Base-by-base conservation (phyloP, 2,888 invertebrate species). In the Neuroscelio doddi region DNA sequence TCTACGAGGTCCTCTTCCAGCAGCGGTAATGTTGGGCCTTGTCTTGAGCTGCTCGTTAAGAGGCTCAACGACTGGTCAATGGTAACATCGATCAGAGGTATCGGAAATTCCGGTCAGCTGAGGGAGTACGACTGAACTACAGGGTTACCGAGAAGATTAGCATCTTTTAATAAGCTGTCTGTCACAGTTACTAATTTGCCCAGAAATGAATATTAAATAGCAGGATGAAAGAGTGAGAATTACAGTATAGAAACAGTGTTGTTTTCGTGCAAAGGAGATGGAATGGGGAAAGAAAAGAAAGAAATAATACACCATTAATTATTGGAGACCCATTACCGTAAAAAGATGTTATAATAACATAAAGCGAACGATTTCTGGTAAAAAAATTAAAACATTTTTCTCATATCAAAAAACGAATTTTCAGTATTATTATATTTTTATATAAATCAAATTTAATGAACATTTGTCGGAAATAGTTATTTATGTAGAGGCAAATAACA, bases 81-180 rank as follows among this genome's bases (percentile, higher is more conserved):
- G n/a, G 62, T 64, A 32, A 70, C 58, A 30, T 74, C 70, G 56
- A 71, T 51, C 34, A 70, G n/a, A 3, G 78, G 75, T 21, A 76
- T 67, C 16, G 81, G 79, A 17, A 81, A 58, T 46, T 83, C 82
- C 15, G 84, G 84, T 17, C 84, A 83, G 65, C 84, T 83, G 30
- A 79, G 39, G 26, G 83, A 83, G 61, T 83, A 82, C n/a, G 80
- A 73, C 46, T 83, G 67, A 4, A 59, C 53, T 30, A 74, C 61
- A 1, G 80, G 76, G 26, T 73, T 73, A 39, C 75, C 75, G 15
- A 75, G 58, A 24, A 55, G 62, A 44, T 61, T 62, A 10, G 68
- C 21, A 5, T 21, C 21, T 2, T 2, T 5, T 5, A 21, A 21
- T 21, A 21, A 2, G 21, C 5, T 5, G 5, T 3, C 21, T n/a